These are phyloP conservation scores for Hoplodrina blanda DNA, from an alignment of 2,888 invertebrate species.

Conservation along the genomic window DNA sequence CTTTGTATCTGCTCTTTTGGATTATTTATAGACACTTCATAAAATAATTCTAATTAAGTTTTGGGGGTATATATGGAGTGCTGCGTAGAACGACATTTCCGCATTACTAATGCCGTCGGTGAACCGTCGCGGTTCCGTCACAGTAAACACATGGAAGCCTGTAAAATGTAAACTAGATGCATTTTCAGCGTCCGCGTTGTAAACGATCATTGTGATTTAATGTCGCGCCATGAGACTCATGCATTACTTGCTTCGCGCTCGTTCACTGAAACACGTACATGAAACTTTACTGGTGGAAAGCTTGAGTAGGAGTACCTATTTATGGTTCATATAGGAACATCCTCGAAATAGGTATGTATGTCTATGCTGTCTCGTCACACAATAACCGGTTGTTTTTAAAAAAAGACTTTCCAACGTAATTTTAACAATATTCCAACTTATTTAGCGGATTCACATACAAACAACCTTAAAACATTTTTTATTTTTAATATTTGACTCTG, in stretches of 20 bases:
- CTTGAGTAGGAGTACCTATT: background rate
- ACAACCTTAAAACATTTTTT: background rate
- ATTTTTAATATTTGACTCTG: background rate
- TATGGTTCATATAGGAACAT: background rate
- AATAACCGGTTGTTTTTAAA: slow-evolving; percentile 1
- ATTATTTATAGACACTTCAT: slow-evolving; percentile 14
- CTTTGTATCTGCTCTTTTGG: slow-evolving; percentile 27
- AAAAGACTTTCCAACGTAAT: background rate
- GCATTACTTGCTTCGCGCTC: slow-evolving; percentile 24
- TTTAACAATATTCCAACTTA: background rate
- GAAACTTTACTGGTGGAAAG: background rate
- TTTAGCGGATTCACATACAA: background rate
- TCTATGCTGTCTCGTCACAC: background rate
- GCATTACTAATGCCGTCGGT: slow-evolving; percentile 3
- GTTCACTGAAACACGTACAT: slow-evolving; percentile 6
- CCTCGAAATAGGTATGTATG: background rate
- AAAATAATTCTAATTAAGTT: slow-evolving; percentile 14
- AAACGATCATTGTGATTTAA: slow-evolving; percentile 53
- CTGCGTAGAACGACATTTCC: slow-evolving; percentile 11
- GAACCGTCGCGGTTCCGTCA: slow-evolving; percentile 15
- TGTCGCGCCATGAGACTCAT: slow-evolving; percentile 26
- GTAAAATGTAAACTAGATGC: slow-evolving; percentile 45
- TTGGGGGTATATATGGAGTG: slow-evolving; percentile 17
- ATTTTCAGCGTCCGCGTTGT: slow-evolving; percentile 36
- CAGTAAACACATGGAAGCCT: slow-evolving; percentile 34